phyloP scores from a whole-genome alignment of 2,113 vertebrate genomes.

The Phalacrocorax carbo region DNA sequence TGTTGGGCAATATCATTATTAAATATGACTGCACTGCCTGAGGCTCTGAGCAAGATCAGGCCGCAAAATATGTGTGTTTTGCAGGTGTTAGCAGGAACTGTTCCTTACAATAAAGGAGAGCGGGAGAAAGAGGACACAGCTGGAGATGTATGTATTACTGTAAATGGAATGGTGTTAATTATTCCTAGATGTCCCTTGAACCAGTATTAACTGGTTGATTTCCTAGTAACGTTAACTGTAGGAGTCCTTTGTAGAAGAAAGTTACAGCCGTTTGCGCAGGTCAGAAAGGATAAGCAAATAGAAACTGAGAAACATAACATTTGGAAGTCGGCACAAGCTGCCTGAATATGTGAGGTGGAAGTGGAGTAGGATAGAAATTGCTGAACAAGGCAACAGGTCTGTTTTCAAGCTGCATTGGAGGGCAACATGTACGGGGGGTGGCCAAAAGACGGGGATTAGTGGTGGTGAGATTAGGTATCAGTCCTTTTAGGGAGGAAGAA shows the following conservation, averaged over 20 bases:
- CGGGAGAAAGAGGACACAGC: background rate
- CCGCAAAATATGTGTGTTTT: background rate
- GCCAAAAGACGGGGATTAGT: background rate
- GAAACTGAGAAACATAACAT: background rate
- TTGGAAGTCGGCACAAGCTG: background rate
- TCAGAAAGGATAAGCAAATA: background rate
- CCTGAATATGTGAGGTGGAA: background rate
- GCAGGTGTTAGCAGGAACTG: background rate
- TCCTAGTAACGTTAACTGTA: rapidly evolving
- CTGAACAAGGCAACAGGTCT: background rate
- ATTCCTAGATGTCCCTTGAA: background rate
- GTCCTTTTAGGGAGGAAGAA: background rate
- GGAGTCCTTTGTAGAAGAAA: background rate
- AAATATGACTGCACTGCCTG: background rate
- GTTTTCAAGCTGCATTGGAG: background rate
- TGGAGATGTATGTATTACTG: background rate
- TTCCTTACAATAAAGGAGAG: background rate
- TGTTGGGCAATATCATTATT: slow-evolving; percentile 20
- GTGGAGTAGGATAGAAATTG: background rate
- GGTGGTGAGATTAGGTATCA: background rate
- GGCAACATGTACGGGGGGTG: background rate
- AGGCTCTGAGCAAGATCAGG: background rate
- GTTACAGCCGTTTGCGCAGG: background rate
- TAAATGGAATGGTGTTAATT: background rate
- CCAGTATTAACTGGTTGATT: background rate